Base-by-base conservation (phyloP, 2,113 vertebrate species). In the Phaethon lepturus region DNA sequence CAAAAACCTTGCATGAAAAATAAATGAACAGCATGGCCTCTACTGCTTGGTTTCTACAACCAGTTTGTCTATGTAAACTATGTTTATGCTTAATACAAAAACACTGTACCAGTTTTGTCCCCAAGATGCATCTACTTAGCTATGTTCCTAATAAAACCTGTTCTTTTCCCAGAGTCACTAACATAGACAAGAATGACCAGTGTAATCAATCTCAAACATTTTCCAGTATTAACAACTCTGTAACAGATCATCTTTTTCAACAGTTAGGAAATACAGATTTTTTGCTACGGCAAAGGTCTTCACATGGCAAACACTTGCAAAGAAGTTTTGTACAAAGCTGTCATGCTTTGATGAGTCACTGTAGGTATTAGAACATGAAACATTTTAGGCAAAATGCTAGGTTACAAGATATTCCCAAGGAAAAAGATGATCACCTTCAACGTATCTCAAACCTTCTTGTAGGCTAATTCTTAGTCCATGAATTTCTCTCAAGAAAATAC, bases 401-500 rank as follows among this genome's bases (percentile, higher is more conserved):
- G 22, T 31, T 47, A 44, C 73, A 88, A 49, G 53, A 1, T 35
- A 64, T 58, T 89, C 47, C 85, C 59, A 64, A 62, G 67, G 60
- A 80, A 17, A 84, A 91, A 33, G 25, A 77, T 35, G 45, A 72
- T 50, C 53, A 72, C 31, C 20, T 78, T 86, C 44, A 88, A 72
- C 9, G 49, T 13, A 59, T 3, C 66, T 64, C 47, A 78, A 89
- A 83, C 26, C 10, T 79, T 58, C 49, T 80, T 33, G 28, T 31
- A 31, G 44, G 7, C 22, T 66, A 80, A 96, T 78, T 91, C 88
- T 90, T 78, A 95, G 76, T 50, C 90, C 75, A 62, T 38, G 67
- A 96, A 76, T 59, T 95, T 90, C 81, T 88, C 72, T 85, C 85
- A 96, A 95, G 47, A 93, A 94, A 95, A 93, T 55, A 95, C 23